Evolutionary conservation across 2,888 invertebrate species (phyloP).

Genomic region (Eupsilia transversa): DNA sequence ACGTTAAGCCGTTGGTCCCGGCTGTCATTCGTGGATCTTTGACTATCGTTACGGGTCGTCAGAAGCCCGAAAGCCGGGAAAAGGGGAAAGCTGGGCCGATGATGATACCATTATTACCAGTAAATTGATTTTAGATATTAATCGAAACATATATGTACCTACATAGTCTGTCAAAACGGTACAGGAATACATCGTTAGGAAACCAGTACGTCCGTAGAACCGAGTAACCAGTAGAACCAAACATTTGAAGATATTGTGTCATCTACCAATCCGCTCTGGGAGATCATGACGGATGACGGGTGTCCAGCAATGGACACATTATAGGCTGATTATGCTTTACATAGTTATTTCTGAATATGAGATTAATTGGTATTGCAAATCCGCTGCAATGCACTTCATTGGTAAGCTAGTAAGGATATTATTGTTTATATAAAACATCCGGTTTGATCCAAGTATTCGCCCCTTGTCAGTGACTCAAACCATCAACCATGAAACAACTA

Average conservation of each 20-base stretch:
- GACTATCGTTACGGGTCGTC: too few relatives aligned
- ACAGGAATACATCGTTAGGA: too few relatives aligned
- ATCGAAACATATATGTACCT: background rate
- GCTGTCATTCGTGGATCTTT: too few relatives aligned
- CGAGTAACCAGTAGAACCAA: too few relatives aligned
- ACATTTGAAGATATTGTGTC: background rate
- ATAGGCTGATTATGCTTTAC: background rate
- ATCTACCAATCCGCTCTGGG: too few relatives aligned
- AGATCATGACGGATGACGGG: too few relatives aligned
- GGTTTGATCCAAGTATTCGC: background rate
- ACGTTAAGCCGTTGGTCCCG: too few relatives aligned
- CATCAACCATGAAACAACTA: constrained; percentile 16
- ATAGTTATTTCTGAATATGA: background rate
- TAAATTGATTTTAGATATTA: background rate
- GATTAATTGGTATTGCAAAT: background rate
- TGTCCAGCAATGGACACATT: too few relatives aligned
- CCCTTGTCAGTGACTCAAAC: constrained; percentile 24
- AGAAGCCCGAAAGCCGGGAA: too few relatives aligned
- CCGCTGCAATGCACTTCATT: background rate
- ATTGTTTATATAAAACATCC: constrained; percentile 26
- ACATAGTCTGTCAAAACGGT: background rate
- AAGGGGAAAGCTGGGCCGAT: too few relatives aligned
- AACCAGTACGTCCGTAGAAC: too few relatives aligned
- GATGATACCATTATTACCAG: too few relatives aligned
- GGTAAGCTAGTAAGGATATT: background rate